A percentile compares a stretch with the other conserved stretches of the same genome.
Evolutionary conservation across 2,888 invertebrate species (phyloP).

Genomic region (Hirudinaria manillensis): DNA sequence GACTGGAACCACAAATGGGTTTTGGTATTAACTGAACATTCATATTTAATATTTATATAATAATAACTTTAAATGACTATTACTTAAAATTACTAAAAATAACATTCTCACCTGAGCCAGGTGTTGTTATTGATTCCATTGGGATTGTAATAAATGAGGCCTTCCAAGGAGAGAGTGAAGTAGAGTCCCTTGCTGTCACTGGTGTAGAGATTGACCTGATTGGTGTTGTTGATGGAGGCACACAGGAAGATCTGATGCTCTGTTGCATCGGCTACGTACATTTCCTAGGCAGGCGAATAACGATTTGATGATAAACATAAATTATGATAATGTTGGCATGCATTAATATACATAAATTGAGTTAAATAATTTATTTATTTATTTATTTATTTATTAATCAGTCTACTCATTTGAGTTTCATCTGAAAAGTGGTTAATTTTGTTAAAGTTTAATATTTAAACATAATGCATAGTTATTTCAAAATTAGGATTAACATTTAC

Average conservation of each 20-base stretch:
- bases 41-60: no score
- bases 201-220: slow-evolving; percentile 69
- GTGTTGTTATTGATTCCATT: slow-evolving; percentile 64
- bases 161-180: slow-evolving; percentile 73
- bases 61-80: no score
- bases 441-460: no score
- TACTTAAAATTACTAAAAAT: no score
- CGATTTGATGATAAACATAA: no score
- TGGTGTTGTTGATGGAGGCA: slow-evolving; percentile 68
- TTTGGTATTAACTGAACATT: no score
- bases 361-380: no score
- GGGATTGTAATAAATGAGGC: slow-evolving; percentile 76
- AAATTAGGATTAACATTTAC: no score
- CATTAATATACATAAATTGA: no score
- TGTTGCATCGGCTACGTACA: slow-evolving; percentile 77
- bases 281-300: slow-evolving; percentile 57
- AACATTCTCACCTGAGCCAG: slow-evolving; percentile 69
- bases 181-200: slow-evolving; percentile 67
- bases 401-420: neutral
- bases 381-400: neutral
- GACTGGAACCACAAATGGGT: no score
- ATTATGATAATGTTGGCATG: neutral
- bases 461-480: no score
- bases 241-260: slow-evolving; percentile 69
- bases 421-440: no score